Evolutionary conservation across 2,113 vertebrate species (phyloP).

Genomic region (Microtus pennsylvanicus): DNA sequence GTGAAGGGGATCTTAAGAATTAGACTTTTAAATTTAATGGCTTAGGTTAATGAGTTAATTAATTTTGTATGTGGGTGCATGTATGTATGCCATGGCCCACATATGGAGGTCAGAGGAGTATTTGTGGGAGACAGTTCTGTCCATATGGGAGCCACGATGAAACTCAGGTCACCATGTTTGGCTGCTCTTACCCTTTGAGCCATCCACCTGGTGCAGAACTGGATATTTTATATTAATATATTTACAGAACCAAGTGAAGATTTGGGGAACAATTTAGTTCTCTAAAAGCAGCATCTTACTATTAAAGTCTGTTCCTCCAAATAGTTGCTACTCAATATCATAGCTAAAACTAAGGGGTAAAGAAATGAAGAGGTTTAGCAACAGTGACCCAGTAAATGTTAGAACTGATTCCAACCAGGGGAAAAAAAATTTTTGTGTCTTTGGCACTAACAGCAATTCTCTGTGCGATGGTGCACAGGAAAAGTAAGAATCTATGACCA

Average conservation of each 20-base stretch:
- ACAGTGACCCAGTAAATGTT: not conserved
- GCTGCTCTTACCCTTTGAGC: not conserved
- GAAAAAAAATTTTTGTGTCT: not conserved
- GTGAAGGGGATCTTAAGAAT: not conserved
- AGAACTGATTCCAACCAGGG: not conserved
- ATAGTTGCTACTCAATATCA: not conserved
- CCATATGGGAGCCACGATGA: not conserved
- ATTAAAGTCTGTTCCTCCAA: not conserved
- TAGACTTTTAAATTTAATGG: not conserved
- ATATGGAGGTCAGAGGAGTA: not conserved
- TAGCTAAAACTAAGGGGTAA: not conserved
- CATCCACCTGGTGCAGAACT: not conserved
- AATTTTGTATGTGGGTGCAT: not conserved
- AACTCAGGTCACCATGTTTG: not conserved
- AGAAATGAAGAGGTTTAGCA: not conserved
- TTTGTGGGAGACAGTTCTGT: not conserved
- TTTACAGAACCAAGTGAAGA: not conserved
- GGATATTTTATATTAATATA: not conserved
- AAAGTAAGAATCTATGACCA: not conserved
- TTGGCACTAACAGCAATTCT: not conserved
- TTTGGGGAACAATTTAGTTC: not conserved
- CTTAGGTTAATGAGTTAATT: not conserved
- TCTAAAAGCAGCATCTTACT: not conserved
- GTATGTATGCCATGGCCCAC: not conserved
- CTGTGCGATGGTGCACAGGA: not conserved